A percentile compares a stretch with the other conserved stretches of the same genome.
These are phyloP conservation scores for Ailurus styani DNA, from an alignment of 2,113 vertebrate genomes.

Conservation along the genomic window DNA sequence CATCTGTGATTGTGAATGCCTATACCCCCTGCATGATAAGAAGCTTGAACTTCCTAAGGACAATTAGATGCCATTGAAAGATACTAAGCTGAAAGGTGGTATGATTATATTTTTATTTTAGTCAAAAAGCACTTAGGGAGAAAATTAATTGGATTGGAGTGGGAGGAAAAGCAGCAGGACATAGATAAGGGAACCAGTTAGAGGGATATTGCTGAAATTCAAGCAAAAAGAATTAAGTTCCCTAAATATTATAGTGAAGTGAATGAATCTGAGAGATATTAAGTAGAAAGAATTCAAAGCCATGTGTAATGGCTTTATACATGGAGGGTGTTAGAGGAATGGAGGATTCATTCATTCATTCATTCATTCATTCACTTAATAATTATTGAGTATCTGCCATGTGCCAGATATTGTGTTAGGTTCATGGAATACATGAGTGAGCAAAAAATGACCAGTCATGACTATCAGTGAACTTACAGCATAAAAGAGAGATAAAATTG, in stretches of 20 bases:
- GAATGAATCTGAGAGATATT: background rate
- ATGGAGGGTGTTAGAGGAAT: background rate
- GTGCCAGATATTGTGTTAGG: background rate
- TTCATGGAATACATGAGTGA: background rate
- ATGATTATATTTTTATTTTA: constrained; percentile 41
- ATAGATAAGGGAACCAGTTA: constrained; percentile 12
- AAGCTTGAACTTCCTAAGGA: background rate
- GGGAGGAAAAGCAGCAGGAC: constrained; percentile 18
- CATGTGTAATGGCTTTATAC: background rate
- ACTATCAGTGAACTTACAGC: background rate
- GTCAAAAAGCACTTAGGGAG: constrained; percentile 38
- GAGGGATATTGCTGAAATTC: background rate
- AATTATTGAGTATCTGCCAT: background rate
- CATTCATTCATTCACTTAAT: background rate
- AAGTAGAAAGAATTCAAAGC: background rate
- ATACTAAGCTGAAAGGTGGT: constrained; percentile 3
- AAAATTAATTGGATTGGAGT: constrained; percentile 55
- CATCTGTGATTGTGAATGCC: background rate
- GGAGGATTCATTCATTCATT: background rate
- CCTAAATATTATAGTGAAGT: background rate
- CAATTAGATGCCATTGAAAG: constrained; percentile 19
- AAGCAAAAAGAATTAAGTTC: background rate
- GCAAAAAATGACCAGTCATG: background rate
- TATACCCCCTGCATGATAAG: background rate
- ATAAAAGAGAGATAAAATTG: background rate